Evolutionary conservation across 2,888 invertebrate species (phyloP).

Genomic region (Melipona bicolor): DNA sequence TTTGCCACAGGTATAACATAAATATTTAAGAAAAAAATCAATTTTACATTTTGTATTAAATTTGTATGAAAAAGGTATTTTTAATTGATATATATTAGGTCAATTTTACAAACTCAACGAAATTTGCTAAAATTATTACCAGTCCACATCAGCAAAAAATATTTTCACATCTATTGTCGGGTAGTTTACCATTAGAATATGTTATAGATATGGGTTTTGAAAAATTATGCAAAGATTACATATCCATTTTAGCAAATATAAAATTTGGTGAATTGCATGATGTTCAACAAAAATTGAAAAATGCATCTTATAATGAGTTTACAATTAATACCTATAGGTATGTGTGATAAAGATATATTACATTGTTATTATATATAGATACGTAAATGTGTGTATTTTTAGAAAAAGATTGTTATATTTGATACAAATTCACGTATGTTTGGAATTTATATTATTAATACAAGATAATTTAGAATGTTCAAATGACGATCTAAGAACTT

Average conservation of each 20-base stretch:
- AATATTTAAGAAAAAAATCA: conserved; percentile 6
- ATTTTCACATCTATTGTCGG: conserved; percentile 68
- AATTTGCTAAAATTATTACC: conserved; percentile 68
- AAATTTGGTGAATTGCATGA: conserved; percentile 70
- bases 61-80: conserved; percentile 26
- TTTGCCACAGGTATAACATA: conserved; percentile 69
- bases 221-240: conserved; percentile 77
- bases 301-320: conserved; percentile 68
- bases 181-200: conserved; percentile 76
- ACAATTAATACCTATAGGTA: conserved; percentile 64
- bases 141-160: conserved; percentile 53
- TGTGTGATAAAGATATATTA: neutral
- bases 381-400: conserved; percentile 22
- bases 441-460: conserved; percentile 77
- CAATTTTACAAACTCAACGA: conserved; percentile 69
- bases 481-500: conserved; percentile 64
- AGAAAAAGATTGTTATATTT: conserved; percentile 73
- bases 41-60: conserved; percentile 42
- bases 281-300: conserved; percentile 66
- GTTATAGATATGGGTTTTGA: conserved; percentile 78
- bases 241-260: conserved; percentile 71
- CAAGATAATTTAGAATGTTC: conserved; percentile 75
- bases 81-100: conserved; percentile 38
- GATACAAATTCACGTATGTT: conserved; percentile 76
- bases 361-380: neutral